phyloP scores from a whole-genome alignment of 2,797 vertebrate species.

The Numenius phaeopus region DNA sequence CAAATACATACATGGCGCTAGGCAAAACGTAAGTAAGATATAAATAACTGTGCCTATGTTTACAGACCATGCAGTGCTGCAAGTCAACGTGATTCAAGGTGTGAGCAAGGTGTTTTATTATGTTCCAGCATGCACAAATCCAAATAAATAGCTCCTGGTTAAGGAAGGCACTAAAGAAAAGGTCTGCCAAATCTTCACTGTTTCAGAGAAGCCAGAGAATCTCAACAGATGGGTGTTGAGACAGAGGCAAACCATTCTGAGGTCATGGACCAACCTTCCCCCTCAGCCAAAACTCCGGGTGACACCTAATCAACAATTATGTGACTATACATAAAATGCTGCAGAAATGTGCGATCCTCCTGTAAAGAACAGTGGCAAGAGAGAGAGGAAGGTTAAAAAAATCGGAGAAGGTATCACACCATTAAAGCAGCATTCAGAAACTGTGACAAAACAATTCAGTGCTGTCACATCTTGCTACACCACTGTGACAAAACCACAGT shows the following conservation, averaged over 20 bases:
- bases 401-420: accelerated
- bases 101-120: background rate
- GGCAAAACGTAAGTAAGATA: background rate
- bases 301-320: background rate
- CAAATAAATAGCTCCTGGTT: background rate
- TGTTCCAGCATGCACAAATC: background rate
- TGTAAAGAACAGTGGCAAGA: background rate
- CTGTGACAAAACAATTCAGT: background rate
- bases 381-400: background rate
- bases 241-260: background rate
- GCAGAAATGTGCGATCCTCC: background rate
- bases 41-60: accelerated
- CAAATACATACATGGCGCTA: constrained; percentile 94
- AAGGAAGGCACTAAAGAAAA: background rate
- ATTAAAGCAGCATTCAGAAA: background rate
- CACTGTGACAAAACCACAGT: background rate
- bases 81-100: background rate
- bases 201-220: background rate
- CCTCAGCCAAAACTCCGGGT: background rate
- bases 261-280: background rate
- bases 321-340: accelerated
- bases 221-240: background rate
- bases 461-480: background rate
- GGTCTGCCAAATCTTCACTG: background rate
- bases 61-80: accelerated